Evolutionary conservation across 2,113 vertebrate genomes (phyloP), one percentile per base, ranked within the genome.

Genomic region (Turdus rufiventris): DNA sequence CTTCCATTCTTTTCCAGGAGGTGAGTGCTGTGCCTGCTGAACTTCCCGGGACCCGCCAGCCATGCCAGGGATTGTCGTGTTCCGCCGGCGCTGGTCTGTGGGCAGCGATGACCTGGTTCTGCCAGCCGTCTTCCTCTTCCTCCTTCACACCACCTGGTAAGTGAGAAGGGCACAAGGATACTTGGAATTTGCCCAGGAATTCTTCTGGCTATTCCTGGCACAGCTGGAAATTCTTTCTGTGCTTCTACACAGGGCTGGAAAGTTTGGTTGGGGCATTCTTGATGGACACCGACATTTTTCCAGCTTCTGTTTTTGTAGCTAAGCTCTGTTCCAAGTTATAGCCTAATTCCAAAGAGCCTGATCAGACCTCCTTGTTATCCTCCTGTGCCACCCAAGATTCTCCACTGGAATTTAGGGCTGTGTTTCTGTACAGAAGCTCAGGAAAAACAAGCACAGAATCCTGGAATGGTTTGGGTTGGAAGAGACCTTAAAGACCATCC

Each of bases 91-190:
- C 98, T 99, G 99, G 99, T 99, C 99, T 98, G 99, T 99, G 95
- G 99, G 99, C 98, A 99, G 99, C 94, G 99, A 99, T 98, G 99
- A 99, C 99, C 98, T 99, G 94, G 99, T 99, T 98, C 97, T 99
- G 98, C 99, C 99, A 6, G 99, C 99, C 57, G 97, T 99, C 97
- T 99, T 99, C 96, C 99, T 99, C 93, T 99, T 99, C 97, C 97
- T 99, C 87, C 98, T 99, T 88, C 99, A 99, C 95, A 99, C 99
- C 97, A 98, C 99, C 97, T 99, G 99, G 99, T 99, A 91, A 98
- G 98, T 93, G 68, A 83, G 83, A 88, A 66, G 53, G 61, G 68
- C 81, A 68, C 17, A 40, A 23, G 4, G 51, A 51, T 38, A 33
- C 8, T 29, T 60, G 48, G 36, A 42, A 28, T 48, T 38, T 17